Percentiles rank a stretch among this genome's conserved stretches.
phyloP scores from a whole-genome alignment of 2,888 invertebrate species.

The Andrena trimmerana region DNA sequence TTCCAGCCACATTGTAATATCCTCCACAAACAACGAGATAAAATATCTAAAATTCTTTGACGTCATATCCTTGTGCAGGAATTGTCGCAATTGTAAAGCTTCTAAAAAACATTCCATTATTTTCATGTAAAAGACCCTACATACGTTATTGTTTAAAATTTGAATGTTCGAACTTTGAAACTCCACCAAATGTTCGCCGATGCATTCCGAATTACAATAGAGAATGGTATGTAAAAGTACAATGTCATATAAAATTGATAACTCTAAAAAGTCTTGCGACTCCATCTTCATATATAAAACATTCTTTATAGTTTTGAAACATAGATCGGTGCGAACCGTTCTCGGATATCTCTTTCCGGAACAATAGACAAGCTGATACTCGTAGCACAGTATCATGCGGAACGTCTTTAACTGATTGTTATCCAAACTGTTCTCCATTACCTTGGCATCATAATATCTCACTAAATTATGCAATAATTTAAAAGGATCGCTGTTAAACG shows the following conservation, averaged over 20 bases:
- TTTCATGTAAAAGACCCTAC: slow-evolving; percentile 65
- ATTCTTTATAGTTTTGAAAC: slow-evolving; percentile 47
- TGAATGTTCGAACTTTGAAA: slow-evolving; percentile 54
- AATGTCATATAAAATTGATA: slow-evolving; percentile 73
- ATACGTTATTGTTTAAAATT: slow-evolving; percentile 24
- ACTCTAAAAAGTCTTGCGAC: slow-evolving; percentile 26
- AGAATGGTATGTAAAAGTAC: slow-evolving; percentile 71
- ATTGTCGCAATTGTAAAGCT: slow-evolving; percentile 61
- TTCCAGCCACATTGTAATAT: slow-evolving; percentile 67
- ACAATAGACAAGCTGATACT: slow-evolving; percentile 68
- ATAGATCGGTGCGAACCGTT: slow-evolving; percentile 14
- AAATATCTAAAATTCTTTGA: slow-evolving; percentile 25
- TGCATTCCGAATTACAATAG: slow-evolving; percentile 48
- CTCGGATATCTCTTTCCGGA: background rate
- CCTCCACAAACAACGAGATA: slow-evolving; percentile 37
- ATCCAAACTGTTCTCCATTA: slow-evolving; percentile 43
- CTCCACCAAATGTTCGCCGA: slow-evolving; percentile 60
- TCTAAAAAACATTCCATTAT: slow-evolving; percentile 73
- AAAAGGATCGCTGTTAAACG: slow-evolving; percentile 44
- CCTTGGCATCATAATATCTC: slow-evolving; percentile 54
- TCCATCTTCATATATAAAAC: slow-evolving; percentile 35
- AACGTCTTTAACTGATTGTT: slow-evolving; percentile 63
- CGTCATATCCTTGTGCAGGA: slow-evolving; percentile 39
- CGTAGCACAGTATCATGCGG: slow-evolving; percentile 72
- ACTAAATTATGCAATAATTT: slow-evolving; percentile 41